These are phyloP conservation scores for Amphipoea oculea DNA, from an alignment of 2,888 invertebrate species.

Conservation along the genomic window DNA sequence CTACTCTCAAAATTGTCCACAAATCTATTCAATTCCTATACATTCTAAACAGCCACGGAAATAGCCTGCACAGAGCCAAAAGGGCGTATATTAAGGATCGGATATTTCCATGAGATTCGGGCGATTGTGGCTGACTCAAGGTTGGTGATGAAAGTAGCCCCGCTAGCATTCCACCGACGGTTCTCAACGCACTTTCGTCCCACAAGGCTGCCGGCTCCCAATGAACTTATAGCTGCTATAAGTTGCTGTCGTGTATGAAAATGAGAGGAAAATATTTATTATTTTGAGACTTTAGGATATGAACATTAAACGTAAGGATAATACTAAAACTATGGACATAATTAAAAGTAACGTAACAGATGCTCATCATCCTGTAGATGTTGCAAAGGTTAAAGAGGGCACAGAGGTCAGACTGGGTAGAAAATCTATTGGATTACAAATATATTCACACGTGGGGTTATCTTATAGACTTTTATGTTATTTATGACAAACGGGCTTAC, in stretches of 20 bases:
- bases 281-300: background rate
- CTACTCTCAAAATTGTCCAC: conserved; percentile 39
- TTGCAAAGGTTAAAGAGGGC: conserved; percentile 30
- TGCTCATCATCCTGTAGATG: conserved; percentile 15
- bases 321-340: background rate
- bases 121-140: conserved; percentile 74
- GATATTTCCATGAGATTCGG: conserved; percentile 76
- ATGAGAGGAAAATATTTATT: conserved; percentile 51
- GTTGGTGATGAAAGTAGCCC: conserved; percentile 80
- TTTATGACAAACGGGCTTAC: conserved; percentile 52
- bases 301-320: background rate
- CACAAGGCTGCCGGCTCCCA: conserved; percentile 79
- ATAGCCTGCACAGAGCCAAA: conserved; percentile 44
- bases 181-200: conserved; percentile 81
- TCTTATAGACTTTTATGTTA: conserved; percentile 39
- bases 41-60: conserved; percentile 56
- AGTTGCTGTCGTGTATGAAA: conserved; percentile 49
- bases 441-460: conserved; percentile 37
- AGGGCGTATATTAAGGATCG: conserved; percentile 67
- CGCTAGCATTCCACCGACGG: conserved; percentile 80
- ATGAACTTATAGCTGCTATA: conserved; percentile 58
- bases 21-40: conserved; percentile 35
- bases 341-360: background rate
- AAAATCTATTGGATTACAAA: conserved; percentile 42
- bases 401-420: conserved; percentile 28